A percentile compares a stretch with the other conserved stretches of the same genome.
These are phyloP conservation scores for Eucera pruinosa DNA, from an alignment of 2,888 invertebrate species.

Conservation along the genomic window DNA sequence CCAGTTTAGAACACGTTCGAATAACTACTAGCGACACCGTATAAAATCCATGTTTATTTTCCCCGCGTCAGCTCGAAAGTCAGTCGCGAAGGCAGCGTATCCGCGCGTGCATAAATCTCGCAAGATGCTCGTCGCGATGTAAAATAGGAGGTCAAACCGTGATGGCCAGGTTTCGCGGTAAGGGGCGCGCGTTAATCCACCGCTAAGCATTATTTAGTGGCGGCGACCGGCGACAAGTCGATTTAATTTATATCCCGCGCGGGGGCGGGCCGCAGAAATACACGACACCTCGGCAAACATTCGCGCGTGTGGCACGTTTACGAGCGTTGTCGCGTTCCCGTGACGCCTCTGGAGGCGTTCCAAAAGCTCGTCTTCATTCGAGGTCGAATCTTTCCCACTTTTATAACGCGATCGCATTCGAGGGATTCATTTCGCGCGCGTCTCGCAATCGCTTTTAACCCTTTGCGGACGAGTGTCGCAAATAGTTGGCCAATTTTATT, in stretches of 20 bases:
- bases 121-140: conserved; percentile 43
- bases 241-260: conserved; percentile 77
- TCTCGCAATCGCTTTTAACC: too few species aligned
- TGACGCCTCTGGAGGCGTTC: conserved; percentile 74
- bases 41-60: conserved; percentile 35
- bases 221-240: conserved; percentile 74
- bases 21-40: too few species aligned
- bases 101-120: conserved; percentile 37
- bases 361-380: conserved; percentile 56
- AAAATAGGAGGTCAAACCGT: conserved; percentile 61
- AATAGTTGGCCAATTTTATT: too few species aligned
- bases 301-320: conserved; percentile 68
- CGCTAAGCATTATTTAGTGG: conserved; percentile 78
- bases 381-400: neutral
- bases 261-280: conserved; percentile 70
- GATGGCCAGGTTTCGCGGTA: conserved; percentile 47
- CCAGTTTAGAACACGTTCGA: too few species aligned
- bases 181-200: conserved; percentile 74
- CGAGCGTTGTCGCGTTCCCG: conserved; percentile 63
- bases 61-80: too few species aligned
- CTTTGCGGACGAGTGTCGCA: too few species aligned
- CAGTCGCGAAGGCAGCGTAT: too few species aligned
- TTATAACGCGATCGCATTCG: neutral
- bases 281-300: conserved; percentile 66
- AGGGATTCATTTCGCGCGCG: neutral